phyloP scores from a whole-genome alignment of 92 coral and sea anemone species.

The Parazoanthus darwini region DNA sequence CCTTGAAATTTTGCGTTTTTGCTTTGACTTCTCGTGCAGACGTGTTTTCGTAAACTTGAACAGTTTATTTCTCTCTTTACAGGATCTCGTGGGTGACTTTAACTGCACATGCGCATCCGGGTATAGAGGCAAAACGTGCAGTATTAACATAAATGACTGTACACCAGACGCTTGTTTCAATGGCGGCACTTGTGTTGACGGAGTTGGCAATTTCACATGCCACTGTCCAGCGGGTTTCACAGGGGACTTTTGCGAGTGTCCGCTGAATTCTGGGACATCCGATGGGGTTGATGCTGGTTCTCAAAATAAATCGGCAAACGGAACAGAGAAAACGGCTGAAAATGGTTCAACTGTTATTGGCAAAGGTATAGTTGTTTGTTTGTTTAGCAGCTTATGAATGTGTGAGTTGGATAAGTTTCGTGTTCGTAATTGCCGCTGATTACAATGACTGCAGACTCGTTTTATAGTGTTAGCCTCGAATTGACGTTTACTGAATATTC shows the following conservation, averaged over 20 bases:
- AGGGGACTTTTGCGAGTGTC: conserved; percentile 60
- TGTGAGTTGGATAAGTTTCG: not conserved
- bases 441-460: too few species aligned
- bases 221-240: conserved; percentile 73
- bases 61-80: not conserved
- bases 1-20: too few species aligned
- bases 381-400: not conserved
- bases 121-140: conserved; percentile 69
- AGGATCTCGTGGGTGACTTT: conserved; percentile 76
- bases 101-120: conserved; percentile 79
- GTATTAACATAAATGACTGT: conserved; percentile 66
- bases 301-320: conserved; percentile 28
- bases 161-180: conserved; percentile 64
- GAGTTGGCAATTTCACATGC: conserved; percentile 62
- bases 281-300: not conserved
- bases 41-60: not conserved
- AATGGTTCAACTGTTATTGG: conserved; percentile 30
- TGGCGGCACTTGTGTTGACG: conserved; percentile 81
- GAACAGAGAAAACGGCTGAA: conserved; percentile 22
- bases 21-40: not conserved
- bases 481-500: too few species aligned
- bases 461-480: too few species aligned
- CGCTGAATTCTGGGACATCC: not conserved
- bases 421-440: too few species aligned
- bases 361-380: not conserved